Percentiles rank a stretch among this genome's conserved stretches.
Conservation (phyloP, 1,140 invertebrate species). For the Thaumetopoea pityocampa region DNA sequence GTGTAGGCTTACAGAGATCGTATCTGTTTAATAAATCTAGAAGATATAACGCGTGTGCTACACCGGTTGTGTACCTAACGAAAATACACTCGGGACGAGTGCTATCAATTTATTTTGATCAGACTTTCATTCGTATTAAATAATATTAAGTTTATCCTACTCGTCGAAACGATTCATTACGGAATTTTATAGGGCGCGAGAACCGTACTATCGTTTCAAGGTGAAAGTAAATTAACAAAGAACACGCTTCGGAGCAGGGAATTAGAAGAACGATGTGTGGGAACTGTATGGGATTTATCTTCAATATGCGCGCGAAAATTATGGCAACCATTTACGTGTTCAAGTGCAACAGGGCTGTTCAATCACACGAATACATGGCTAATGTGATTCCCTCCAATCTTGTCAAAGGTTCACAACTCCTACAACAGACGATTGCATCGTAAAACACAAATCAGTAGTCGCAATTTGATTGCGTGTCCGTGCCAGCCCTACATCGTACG, state of each 20-base stretch:
- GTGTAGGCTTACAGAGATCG: constrained; percentile 50
- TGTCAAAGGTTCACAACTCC: too few species aligned
- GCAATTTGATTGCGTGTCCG: constrained; percentile 3
- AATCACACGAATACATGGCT: constrained; percentile 24
- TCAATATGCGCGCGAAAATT: constrained; percentile 61
- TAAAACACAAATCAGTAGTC: too few species aligned
- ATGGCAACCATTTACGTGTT: constrained; percentile 54
- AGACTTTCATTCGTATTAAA: constrained; percentile 18
- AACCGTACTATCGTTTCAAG: constrained; percentile 12
- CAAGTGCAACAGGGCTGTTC: constrained; percentile 43
- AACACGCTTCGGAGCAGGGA: constrained; percentile 55
- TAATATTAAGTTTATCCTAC: constrained; percentile 17
- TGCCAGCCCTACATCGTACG: constrained; percentile 17
- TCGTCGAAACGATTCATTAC: constrained; percentile 18
- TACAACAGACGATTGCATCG: too few species aligned
- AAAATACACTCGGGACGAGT: constrained; percentile 47
- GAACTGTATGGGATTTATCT: constrained; percentile 66
- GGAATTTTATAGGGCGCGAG: too few species aligned
- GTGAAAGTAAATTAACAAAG: constrained; percentile 49
- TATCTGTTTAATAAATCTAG: constrained; percentile 65
- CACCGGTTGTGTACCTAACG: constrained; percentile 32
- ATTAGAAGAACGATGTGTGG: constrained; percentile 73
- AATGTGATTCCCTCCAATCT: too few species aligned
- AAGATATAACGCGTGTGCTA: constrained; percentile 54
- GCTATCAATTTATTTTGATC: constrained; percentile 21